Base-by-base conservation (phyloP, 2,797 vertebrate species). In the Rhinella marina region DNA sequence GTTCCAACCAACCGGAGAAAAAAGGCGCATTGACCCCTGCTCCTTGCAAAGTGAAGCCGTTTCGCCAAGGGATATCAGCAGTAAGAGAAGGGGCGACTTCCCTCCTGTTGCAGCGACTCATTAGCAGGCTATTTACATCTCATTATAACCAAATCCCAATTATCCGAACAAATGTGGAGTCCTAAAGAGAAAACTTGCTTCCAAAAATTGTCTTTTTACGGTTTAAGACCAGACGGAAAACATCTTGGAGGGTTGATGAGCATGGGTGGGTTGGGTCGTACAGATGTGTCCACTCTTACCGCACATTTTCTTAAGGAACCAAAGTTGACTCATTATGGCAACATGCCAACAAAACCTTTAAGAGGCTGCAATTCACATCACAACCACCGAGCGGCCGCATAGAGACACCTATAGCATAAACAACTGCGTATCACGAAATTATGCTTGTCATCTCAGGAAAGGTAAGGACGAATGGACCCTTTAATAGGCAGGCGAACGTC, bases 91-190 rank as follows among this genome's bases (percentile, higher is more conserved):
- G 70, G 50, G 50, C 90, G 86, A 73, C 89, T 90, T 91, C 91
- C 90, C 90, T 92, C 89, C 75, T 19, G 78, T 86, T 68, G 68
- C 90, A 87, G 87, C 88, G 84, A 57, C 91, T 78, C 83, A 90
- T 80, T 81, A 90, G 85, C 86, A 85, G 83, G 52, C 72, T 85
- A 85, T 85, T 85, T 76, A 56, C 72, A 76, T 85, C 72, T 75
- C 70, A 75, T 85, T 85, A 76, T 62, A 76, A 62, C 70, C 14
- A 48, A 75, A 84, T 84, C 29, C 32, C 83, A 84, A 84, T 84
- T 76, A 75, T 75, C 70, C 16, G 14, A 48, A 23, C 56, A 84
- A 82, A 61, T 73, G 68, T 84, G 54, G 17, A 41, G 50, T 52
- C 19, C 19, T 57, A 29, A 32, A 54, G 29, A 12, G 17, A 57